Percentiles rank a stretch among this genome's conserved stretches.
Conservation (phyloP, 2,888 invertebrate species). For the Eretmocerus hayati region DNA sequence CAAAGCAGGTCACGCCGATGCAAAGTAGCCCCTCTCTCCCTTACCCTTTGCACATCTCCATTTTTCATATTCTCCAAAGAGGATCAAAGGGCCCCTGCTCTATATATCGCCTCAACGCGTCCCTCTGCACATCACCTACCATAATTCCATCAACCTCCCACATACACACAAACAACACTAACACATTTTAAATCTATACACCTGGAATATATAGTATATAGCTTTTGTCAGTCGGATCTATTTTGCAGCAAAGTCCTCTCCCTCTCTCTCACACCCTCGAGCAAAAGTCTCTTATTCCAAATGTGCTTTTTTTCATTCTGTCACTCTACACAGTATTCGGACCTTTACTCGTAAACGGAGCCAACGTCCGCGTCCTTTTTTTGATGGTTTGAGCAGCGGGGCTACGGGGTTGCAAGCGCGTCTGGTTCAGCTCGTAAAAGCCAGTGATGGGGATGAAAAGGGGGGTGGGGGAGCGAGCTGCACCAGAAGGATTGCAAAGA, state of each 20-base stretch:
- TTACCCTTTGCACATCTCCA: neutral
- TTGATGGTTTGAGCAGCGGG: too few species aligned
- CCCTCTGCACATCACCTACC: too few species aligned
- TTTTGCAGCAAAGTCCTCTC: neutral
- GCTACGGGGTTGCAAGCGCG: neutral
- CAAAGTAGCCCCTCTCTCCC: neutral
- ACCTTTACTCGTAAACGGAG: conserved; percentile 6
- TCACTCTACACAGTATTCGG: neutral
- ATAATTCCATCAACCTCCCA: too few species aligned
- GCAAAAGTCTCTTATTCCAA: conserved; percentile 7
- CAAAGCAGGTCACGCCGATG: neutral
- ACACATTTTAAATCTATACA: too few species aligned
- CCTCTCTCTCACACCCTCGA: neutral
- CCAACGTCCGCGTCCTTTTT: neutral
- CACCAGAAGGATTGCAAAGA: neutral
- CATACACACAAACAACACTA: too few species aligned
- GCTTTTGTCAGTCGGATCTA: neutral
- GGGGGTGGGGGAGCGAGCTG: neutral
- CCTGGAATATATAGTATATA: too few species aligned
- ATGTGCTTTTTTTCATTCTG: neutral
- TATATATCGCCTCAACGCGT: too few species aligned
- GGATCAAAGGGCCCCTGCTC: too few species aligned
- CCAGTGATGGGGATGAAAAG: neutral
- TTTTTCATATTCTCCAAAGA: neutral
- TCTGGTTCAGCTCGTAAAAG: conserved; percentile 6